Evolutionary conservation across 2,888 invertebrate genomes (phyloP).

Genomic region (Oscheius onirici): DNA sequence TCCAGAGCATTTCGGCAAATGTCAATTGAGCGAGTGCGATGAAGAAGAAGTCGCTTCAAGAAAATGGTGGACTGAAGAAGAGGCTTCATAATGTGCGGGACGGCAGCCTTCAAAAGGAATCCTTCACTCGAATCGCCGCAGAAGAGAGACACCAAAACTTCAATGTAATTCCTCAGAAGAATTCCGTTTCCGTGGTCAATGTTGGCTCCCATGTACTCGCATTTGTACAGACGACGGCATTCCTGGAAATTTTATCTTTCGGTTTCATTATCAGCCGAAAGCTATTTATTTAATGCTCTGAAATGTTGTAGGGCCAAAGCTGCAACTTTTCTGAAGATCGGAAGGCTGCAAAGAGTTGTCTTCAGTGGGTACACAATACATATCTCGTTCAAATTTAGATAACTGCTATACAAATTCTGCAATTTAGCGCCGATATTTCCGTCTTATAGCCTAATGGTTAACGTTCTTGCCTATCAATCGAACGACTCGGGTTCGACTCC

Average conservation of each 20-base stretch:
- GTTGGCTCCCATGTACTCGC: slow-evolving; percentile 18
- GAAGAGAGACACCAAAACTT: slow-evolving; percentile 4
- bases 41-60: slow-evolving; percentile 35
- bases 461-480: background rate
- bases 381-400: no score
- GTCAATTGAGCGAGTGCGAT: slow-evolving; percentile 38
- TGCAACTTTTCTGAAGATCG: no score
- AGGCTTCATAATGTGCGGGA: slow-evolving; percentile 44
- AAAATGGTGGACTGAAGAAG: slow-evolving; percentile 53
- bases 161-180: slow-evolving; percentile 26
- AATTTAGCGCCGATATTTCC: no score
- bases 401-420: no score
- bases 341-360: no score
- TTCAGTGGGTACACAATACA: no score
- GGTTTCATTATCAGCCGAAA: background rate
- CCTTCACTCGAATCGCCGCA: slow-evolving; percentile 45
- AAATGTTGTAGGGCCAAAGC: no score
- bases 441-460: no score
- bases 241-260: slow-evolving; percentile 4
- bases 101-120: slow-evolving; percentile 47
- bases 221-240: slow-evolving; percentile 36
- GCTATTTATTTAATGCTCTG: background rate
- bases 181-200: slow-evolving; percentile 26
- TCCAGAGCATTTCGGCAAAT: slow-evolving; percentile 43
- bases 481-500: background rate